A percentile compares a stretch with the other conserved stretches of the same genome.
Evolutionary conservation across 2,888 invertebrate species (phyloP).

Genomic region (Camponotus fellah): DNA sequence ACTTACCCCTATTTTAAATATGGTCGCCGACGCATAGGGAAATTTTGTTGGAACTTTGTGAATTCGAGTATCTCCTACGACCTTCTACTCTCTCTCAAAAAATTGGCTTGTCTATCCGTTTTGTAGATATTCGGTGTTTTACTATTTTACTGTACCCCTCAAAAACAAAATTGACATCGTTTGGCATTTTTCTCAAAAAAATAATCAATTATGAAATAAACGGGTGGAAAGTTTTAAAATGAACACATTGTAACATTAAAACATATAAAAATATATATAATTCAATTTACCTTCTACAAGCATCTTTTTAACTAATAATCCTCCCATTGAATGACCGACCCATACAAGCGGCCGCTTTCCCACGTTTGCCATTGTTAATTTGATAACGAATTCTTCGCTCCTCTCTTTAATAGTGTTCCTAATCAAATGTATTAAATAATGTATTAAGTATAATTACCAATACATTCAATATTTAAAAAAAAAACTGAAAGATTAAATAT

Average conservation of each 20-base stretch:
- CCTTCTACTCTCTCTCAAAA: too few relatives aligned
- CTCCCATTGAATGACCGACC: slow-evolving; percentile 99
- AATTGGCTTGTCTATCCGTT: too few relatives aligned
- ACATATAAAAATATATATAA: neutral
- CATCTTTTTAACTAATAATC: slow-evolving; percentile 95
- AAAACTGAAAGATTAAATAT: neutral
- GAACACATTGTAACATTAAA: neutral
- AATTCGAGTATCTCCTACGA: too few relatives aligned
- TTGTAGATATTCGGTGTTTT: too few relatives aligned
- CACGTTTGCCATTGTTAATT: slow-evolving; percentile 91
- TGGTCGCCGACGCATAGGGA: too few relatives aligned
- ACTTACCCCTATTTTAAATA: too few relatives aligned
- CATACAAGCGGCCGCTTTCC: slow-evolving; percentile 95
- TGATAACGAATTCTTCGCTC: slow-evolving; percentile 89
- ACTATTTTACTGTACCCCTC: too few relatives aligned
- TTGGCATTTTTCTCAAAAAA: too few relatives aligned
- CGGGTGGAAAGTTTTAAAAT: too few relatives aligned
- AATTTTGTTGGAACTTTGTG: too few relatives aligned
- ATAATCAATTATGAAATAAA: too few relatives aligned
- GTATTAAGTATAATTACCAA: neutral
- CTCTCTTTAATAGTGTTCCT: slow-evolving; percentile 89
- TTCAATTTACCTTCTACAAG: slow-evolving; percentile 88
- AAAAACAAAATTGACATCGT: too few relatives aligned
- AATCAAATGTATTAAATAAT: slow-evolving; percentile 26
- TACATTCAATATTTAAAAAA: neutral